Evolutionary conservation across 2,888 invertebrate species (phyloP), one percentile per base, ranked within the genome.

Genomic region (Phrixothrix hirtus): DNA sequence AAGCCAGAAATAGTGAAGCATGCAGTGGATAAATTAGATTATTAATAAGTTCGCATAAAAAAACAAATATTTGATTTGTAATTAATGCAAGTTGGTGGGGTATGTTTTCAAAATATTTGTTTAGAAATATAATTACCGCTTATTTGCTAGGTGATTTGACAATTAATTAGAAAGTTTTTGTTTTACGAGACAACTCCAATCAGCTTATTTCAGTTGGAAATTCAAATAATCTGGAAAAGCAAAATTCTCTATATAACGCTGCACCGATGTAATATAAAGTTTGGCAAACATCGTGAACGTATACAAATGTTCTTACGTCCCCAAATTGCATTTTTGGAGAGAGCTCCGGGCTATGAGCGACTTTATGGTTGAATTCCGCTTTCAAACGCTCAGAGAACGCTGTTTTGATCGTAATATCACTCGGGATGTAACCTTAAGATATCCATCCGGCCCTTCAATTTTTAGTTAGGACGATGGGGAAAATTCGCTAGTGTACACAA

Each of bases 371-470:
- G 61, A 62, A 61, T 62, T 52, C 58, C 59, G 62, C 61, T 63
- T 62, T 60, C 60, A 63, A 61, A 60, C 61, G 60, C 58, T 54
- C 58, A 44, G 30, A 34, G 43, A 44, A 45, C 46, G 45, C 46
- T 61, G 60, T 64, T 63, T 62, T 62, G 64, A 64, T 64, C 64
- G 62, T 60, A 63, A 62, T 64, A 63, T 64, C 44, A 48, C 47
- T 35, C 43, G 43, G 34, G 47, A 48, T 38, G 35, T 41, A 46
- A 47, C 46, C 45, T 30, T 42, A 42, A 46, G 35, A 41, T 35
- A 29, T 30, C 41, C 45, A 35, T 42, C 37, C 32, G 47, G 37
- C 37, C 36, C 21, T 43, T 45, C 52, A 42, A 36, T 45, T 41
- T 42, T 45, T 39, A 36, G 17, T 45, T 27, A 13, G 30, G 41